These are phyloP conservation scores for Caenorhabditis sp. DNA, from an alignment of 2,888 invertebrate species.

Conservation along the genomic window DNA sequence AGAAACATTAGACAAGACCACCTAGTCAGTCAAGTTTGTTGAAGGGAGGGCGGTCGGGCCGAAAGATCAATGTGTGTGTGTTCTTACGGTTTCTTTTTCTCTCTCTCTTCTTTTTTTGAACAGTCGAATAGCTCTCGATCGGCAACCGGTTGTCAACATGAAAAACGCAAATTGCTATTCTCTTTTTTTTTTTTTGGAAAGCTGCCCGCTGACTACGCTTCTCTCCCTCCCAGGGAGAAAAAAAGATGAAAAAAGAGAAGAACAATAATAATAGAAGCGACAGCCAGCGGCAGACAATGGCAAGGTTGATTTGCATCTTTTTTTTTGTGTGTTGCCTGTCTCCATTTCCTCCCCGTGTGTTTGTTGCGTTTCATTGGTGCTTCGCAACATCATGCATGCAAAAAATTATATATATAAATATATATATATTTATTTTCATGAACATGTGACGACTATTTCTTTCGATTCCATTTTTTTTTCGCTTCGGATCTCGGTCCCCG, in stretches of 20 bases:
- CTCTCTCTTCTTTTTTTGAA: conserved; percentile 11
- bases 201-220: background rate
- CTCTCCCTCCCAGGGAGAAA: conserved; percentile 8
- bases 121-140: conserved; percentile 42
- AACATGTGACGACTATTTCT: background rate
- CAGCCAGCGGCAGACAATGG: conserved; percentile 23
- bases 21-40: background rate
- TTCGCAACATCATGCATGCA: background rate
- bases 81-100: conserved; percentile 17
- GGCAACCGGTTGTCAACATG: conserved; percentile 46
- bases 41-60: background rate
- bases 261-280: conserved; percentile 2
- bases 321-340: background rate
- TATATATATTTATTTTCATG: background rate
- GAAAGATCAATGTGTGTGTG: background rate
- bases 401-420: background rate
- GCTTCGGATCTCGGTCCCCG: background rate
- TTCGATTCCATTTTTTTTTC: background rate
- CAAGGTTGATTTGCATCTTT: conserved; percentile 33
- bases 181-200: conserved; percentile 1
- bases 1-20: background rate
- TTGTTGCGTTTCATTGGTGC: background rate
- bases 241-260: conserved; percentile 7
- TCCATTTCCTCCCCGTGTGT: background rate
- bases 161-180: conserved; percentile 6